Evolutionary conservation across 2,113 vertebrate genomes (phyloP).

Genomic region (Zosterops pallidus): DNA sequence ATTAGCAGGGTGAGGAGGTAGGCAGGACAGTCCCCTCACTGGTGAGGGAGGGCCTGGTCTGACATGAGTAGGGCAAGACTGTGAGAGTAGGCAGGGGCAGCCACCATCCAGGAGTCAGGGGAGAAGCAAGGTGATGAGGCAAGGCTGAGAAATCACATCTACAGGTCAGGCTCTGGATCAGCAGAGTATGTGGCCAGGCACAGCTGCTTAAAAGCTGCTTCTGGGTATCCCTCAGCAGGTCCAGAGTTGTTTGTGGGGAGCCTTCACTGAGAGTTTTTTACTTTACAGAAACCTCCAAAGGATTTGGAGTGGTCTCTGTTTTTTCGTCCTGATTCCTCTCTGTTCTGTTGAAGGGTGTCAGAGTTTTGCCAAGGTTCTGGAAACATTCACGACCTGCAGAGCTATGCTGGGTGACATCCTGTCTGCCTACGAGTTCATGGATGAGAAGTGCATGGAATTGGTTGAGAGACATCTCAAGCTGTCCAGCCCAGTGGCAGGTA

Average conservation of each 20-base stretch:
- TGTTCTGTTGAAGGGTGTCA: constrained; percentile 80
- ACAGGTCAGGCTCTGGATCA: background rate
- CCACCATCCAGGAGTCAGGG: background rate
- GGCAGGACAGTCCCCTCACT: background rate
- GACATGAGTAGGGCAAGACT: background rate
- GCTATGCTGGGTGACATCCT: constrained; percentile 91
- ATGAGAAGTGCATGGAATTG: constrained; percentile 86
- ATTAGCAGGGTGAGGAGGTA: background rate
- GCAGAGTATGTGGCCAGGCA: background rate
- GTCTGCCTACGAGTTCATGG: constrained; percentile 94
- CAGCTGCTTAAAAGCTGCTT: background rate
- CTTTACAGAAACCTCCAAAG: background rate
- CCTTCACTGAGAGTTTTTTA: background rate
- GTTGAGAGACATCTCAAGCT: constrained; percentile 84
- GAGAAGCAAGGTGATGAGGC: background rate
- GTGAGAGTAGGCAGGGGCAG: background rate
- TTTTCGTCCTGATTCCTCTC: background rate
- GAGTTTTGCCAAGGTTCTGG: constrained; percentile 83
- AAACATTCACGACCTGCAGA: constrained; percentile 84
- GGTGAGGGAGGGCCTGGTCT: fast-evolving
- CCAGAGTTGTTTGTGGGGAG: background rate
- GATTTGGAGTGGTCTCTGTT: fast-evolving
- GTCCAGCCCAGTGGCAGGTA: constrained; percentile 87
- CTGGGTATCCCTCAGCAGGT: background rate
- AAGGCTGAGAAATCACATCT: background rate